These are phyloP conservation scores for Darevskia mixta DNA, from an alignment of 2,797 vertebrate genomes.

Conservation along the genomic window DNA sequence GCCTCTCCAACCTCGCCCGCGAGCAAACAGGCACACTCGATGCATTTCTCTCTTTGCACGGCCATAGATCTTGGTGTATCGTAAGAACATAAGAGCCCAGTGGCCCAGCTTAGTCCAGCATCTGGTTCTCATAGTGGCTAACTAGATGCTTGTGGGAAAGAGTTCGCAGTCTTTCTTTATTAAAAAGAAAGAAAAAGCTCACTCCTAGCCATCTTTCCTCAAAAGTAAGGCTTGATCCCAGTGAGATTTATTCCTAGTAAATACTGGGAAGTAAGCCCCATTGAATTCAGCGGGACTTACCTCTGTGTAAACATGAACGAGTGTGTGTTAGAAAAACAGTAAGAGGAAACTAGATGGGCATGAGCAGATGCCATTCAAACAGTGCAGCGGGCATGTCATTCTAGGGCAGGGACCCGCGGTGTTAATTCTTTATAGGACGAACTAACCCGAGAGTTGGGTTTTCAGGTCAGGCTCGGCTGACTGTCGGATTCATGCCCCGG, in stretches of 20 bases:
- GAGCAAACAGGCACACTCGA: neutral
- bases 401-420: neutral
- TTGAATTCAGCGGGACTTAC: neutral
- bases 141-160: too few relatives aligned
- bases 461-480: neutral
- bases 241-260: neutral
- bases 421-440: neutral
- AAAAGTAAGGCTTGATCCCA: neutral
- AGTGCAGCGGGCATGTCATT: neutral
- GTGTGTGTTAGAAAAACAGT: neutral
- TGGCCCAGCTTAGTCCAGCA: too few relatives aligned
- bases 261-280: neutral
- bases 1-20: neutral
- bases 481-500: neutral
- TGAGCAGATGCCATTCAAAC: neutral
- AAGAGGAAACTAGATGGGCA: neutral
- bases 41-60: neutral
- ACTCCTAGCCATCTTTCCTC: neutral
- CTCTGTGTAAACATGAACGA: neutral
- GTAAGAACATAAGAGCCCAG: too few relatives aligned
- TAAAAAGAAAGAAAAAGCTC: too few relatives aligned
- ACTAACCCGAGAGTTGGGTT: neutral
- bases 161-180: too few relatives aligned
- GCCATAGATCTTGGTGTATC: too few relatives aligned
- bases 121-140: too few relatives aligned